Evolutionary conservation across 2,113 vertebrate genomes (phyloP).

Genomic region (Hepsetus odoe): DNA sequence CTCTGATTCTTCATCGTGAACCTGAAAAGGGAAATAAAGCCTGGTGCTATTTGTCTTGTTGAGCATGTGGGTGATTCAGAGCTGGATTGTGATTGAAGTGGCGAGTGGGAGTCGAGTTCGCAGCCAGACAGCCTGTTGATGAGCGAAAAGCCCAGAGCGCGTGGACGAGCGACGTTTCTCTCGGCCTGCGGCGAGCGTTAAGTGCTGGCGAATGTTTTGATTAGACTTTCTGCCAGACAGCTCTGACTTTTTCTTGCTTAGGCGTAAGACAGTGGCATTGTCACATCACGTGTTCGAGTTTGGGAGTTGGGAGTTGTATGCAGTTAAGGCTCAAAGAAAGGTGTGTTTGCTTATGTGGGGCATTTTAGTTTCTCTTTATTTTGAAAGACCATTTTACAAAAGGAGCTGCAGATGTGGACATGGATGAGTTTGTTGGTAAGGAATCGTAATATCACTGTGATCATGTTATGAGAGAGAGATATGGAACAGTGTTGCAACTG

Average conservation of each 20-base stretch:
- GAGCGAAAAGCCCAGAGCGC: constrained; percentile 30
- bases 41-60: constrained; percentile 8
- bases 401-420: too few relatives aligned
- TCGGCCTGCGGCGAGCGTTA: constrained; percentile 17
- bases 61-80: neutral
- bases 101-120: constrained; percentile 37
- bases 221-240: constrained; percentile 35
- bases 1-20: neutral
- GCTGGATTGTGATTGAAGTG: constrained; percentile 39
- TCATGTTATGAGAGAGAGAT: too few relatives aligned
- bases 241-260: constrained; percentile 32
- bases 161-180: neutral
- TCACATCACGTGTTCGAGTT: constrained; percentile 7
- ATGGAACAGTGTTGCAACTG: too few relatives aligned
- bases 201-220: constrained; percentile 52
- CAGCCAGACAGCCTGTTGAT: constrained; percentile 36
- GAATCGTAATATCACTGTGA: too few relatives aligned
- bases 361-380: too few relatives aligned
- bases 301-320: neutral
- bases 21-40: neutral
- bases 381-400: too few relatives aligned
- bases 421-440: neutral
- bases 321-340: neutral
- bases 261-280: neutral
- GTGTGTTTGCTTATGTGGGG: neutral